Evolutionary conservation across 2,797 vertebrate species (phyloP).

Genomic region (Margarornis squamiger): DNA sequence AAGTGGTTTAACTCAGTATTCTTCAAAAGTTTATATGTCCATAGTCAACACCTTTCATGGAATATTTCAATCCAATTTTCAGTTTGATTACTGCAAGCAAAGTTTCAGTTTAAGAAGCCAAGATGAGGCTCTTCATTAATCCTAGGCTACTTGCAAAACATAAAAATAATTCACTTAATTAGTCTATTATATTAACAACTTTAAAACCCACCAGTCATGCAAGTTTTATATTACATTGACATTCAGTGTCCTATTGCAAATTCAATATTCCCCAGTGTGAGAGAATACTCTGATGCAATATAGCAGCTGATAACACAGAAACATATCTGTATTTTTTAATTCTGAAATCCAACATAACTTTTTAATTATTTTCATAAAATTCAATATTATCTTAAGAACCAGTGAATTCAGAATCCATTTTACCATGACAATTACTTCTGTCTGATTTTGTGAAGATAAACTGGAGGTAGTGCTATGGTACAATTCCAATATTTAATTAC

Average conservation of each 20-base stretch:
- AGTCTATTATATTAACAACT: slow-evolving; percentile 20
- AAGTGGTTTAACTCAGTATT: background rate
- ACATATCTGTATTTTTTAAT: slow-evolving; percentile 29
- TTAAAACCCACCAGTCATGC: background rate
- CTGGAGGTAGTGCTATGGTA: background rate
- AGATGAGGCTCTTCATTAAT: background rate
- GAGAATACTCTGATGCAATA: slow-evolving; percentile 46
- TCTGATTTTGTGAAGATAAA: background rate
- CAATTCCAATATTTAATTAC: background rate
- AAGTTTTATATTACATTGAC: slow-evolving; percentile 5
- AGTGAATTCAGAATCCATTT: slow-evolving; percentile 41
- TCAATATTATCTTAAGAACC: background rate
- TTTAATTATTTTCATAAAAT: slow-evolving; percentile 27
- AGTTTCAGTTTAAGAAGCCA: background rate
- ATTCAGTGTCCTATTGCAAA: slow-evolving; percentile 32
- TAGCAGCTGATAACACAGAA: slow-evolving; percentile 53
- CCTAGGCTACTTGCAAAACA: background rate
- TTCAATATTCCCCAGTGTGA: slow-evolving; percentile 17
- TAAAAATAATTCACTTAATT: background rate
- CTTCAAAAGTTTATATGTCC: background rate
- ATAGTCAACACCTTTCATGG: background rate
- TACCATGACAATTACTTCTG: background rate
- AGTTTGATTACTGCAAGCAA: background rate
- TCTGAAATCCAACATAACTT: slow-evolving; percentile 28
- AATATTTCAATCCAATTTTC: background rate